Base-by-base conservation (phyloP, 2,113 vertebrate genomes). In the Gasterosteus nipponicus region DNA sequence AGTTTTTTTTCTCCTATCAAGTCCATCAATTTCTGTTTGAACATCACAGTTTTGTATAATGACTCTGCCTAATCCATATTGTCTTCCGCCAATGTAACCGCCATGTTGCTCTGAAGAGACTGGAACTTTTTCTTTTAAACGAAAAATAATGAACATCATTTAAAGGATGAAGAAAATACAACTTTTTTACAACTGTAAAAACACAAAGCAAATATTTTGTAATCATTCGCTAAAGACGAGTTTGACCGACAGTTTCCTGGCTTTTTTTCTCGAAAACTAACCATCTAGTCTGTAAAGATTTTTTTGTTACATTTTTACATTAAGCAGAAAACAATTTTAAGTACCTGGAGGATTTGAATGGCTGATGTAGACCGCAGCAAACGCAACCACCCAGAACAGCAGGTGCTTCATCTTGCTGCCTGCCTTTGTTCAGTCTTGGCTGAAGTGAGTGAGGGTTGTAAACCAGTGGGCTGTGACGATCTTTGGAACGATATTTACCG, bases 371-470 rank as follows among this genome's bases (percentile, higher is more conserved):
- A 93, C 67, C 1, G 77, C 39, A 31, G 80, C 77, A 71, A 91
- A 88, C 78, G 79, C 49, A 15, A 91, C 26, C 19, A 79, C 86
- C 79, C 88, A 81, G 31, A 91, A 14, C 58, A 83, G 63, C 54
- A 93, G 71, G 62, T 64, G 63, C 81, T 85, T 92, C 93, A 95
- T 95, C 54, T 80, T 93, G 91, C 59, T 87, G 69, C 78, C 82
- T 3, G 68, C 64, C 73, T 77, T 70, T 33, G 72, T 71, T 56
- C 75, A 3, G 71, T 80, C 74, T 54, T n/a, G 66, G 44, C 69
- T 56, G 5, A 6, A 89, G 33, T 84, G 73, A 87, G 46, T 66
- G 80, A 69, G 1, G 69, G 74, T 85, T 86, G 80, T 88, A 91
- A 92, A 90, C 75, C 83, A 78, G 56, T 68, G 68, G 80, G 80